Conservation (phyloP, 92 coral and sea anemone genomes). For the Epizoanthus ramosus region DNA sequence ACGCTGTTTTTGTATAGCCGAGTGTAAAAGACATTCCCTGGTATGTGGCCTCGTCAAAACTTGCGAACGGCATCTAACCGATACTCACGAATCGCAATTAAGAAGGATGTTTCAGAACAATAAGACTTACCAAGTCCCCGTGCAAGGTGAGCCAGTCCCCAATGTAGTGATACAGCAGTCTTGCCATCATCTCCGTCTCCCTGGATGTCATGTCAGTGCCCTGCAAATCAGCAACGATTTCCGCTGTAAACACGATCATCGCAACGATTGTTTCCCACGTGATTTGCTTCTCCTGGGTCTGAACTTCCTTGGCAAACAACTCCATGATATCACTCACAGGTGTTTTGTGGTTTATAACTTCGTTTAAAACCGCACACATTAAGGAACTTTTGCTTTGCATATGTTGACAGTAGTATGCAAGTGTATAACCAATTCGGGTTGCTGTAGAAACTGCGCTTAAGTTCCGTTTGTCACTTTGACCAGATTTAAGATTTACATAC, state of each 20-base stretch:
- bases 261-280: not conserved
- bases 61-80: too few relatives aligned
- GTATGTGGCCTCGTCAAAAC: too few relatives aligned
- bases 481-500: not conserved
- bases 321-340: not conserved
- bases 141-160: not conserved
- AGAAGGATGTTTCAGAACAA: too few relatives aligned
- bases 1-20: too few relatives aligned
- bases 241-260: not conserved
- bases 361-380: not conserved
- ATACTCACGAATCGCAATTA: too few relatives aligned
- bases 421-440: not conserved
- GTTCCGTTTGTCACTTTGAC: not conserved
- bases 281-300: not conserved
- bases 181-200: not conserved
- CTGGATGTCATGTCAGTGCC: too few relatives aligned
- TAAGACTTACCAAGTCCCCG: not conserved
- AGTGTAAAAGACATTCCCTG: too few relatives aligned
- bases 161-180: not conserved
- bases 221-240: not conserved
- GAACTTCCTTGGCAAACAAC: not conserved
- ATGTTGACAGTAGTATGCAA: not conserved
- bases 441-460: not conserved
- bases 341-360: not conserved
- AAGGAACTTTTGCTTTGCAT: not conserved